Evolutionary conservation across 2,888 invertebrate species (phyloP), one percentile per base, ranked within the genome.

Genomic region (Pyrrhosoma nymphula): DNA sequence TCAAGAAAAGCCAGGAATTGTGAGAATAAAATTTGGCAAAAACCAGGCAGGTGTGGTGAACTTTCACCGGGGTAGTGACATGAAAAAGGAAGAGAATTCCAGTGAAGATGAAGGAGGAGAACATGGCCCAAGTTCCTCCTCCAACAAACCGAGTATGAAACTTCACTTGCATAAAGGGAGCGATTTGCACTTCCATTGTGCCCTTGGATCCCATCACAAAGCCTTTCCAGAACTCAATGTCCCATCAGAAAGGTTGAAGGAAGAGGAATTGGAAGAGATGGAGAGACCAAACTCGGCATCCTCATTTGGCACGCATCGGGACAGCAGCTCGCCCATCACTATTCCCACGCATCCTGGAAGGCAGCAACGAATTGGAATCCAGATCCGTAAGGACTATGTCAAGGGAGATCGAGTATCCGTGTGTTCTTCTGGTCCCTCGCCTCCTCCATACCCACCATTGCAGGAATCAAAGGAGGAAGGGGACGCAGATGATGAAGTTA

Each of bases 381-480:
- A 96, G 96, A 96, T 96, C 95, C 95, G 96, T 95, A 95, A 95
- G 90, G 96, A 96, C 95, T 96, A 96, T 95, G 96, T 95, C 89
- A 96, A 96, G 93, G 95, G 89, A 75, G 95, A 95, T 82, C 95
- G 95, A 30, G 95, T 95, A 56, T 95, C 95, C 47, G 90, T 55
- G 14, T 93, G 63, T 20, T 93, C 93, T 26, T 93, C 93, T 14
- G 93, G 93, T 26, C 47, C 93, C 6, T 75, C 93, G 4, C 93
- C 93, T 0, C 30, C 69, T 93, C 93, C 93, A 6, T 93, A 69
- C n/a, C 47, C 69, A 69, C 69, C 69, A 0, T 6, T 47, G 39
- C 93, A 93, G 47, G 0, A 16, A 26, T 10, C 69, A 47, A 93
- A 69, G 69, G 63, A 47, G 47, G 69, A 69, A 18, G 93, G 69